Evolutionary conservation across 2,888 invertebrate species (phyloP).

Genomic region (Orchesella flavescens): DNA sequence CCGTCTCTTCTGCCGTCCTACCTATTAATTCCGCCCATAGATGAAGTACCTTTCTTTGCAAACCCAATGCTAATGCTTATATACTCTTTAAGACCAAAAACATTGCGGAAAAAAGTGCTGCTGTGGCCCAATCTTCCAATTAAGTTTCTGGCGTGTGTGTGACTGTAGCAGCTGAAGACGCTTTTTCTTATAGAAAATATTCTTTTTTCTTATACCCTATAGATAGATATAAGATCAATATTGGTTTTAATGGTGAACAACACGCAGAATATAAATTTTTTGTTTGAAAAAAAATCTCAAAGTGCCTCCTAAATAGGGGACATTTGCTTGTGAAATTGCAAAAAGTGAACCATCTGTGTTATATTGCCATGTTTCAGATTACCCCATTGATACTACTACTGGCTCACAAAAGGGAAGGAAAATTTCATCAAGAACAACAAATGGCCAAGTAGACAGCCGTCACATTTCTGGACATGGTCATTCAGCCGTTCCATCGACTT

Average conservation of each 20-base stretch:
- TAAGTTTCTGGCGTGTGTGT: slow-evolving; percentile 33
- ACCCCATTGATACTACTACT: slow-evolving; percentile 31
- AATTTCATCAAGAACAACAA: slow-evolving; percentile 54
- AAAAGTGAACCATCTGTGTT: slow-evolving; percentile 45
- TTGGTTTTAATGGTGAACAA: slow-evolving; percentile 25
- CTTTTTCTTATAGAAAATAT: not conserved
- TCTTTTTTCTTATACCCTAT: not conserved
- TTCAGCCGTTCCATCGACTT: slow-evolving; percentile 26
- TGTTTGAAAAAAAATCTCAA: slow-evolving; percentile 16
- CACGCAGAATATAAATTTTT: slow-evolving; percentile 25
- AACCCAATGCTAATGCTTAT: not conserved
- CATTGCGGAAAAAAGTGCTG: slow-evolving; percentile 37
- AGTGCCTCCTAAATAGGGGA: slow-evolving; percentile 11
- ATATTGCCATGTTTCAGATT: slow-evolving; percentile 46
- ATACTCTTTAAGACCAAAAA: slow-evolving; percentile 22
- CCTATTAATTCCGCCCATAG: not conserved
- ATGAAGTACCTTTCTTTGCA: not conserved
- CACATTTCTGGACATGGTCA: slow-evolving; percentile 46
- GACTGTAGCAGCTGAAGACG: slow-evolving; percentile 7
- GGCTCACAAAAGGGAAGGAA: slow-evolving; percentile 25
- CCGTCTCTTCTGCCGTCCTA: slow-evolving; percentile 32
- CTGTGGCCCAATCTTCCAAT: slow-evolving; percentile 54
- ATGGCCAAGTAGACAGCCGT: slow-evolving; percentile 53
- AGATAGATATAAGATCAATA: slow-evolving; percentile 37
- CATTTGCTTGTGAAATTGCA: slow-evolving; percentile 15